Evolutionary conservation across 2,888 invertebrate species (phyloP).

Genomic region (Aethes cnicana): DNA sequence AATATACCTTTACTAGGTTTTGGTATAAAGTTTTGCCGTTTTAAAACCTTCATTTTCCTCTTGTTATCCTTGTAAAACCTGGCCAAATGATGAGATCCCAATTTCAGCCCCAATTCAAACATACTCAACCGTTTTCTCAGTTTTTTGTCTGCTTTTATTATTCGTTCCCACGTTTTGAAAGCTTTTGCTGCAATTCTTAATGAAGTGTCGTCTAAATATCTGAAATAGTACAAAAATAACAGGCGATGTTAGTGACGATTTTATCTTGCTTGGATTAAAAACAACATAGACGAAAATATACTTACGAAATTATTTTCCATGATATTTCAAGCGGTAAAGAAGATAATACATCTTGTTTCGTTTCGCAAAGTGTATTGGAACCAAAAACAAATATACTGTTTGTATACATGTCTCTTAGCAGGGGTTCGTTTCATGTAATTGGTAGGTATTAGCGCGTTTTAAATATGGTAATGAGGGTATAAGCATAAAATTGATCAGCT

Average conservation of each 20-base stretch:
- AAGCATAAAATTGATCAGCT: too few species aligned
- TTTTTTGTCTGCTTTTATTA: slow-evolving; percentile 54
- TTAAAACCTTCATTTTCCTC: slow-evolving; percentile 43
- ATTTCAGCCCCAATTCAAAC: slow-evolving; percentile 55
- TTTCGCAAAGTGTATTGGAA: slow-evolving; percentile 54
- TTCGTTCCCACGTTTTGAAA: slow-evolving; percentile 54
- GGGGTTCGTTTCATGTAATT: too few species aligned
- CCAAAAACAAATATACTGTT: slow-evolving; percentile 68
- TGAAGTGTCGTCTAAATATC: slow-evolving; percentile 60
- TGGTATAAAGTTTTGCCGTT: slow-evolving; percentile 50
- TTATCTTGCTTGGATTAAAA: too few species aligned
- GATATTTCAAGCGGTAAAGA: slow-evolving; percentile 68
- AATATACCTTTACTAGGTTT: slow-evolving; percentile 46
- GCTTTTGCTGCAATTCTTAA: slow-evolving; percentile 51
- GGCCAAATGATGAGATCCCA: slow-evolving; percentile 58
- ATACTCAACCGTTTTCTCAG: slow-evolving; percentile 55
- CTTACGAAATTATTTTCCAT: slow-evolving; percentile 76
- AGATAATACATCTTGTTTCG: slow-evolving; percentile 57
- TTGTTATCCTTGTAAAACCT: slow-evolving; percentile 53
- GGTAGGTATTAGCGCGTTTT: too few species aligned
- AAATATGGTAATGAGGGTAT: too few species aligned
- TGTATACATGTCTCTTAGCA: slow-evolving; percentile 45
- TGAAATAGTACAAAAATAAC: too few species aligned
- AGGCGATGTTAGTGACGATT: too few species aligned
- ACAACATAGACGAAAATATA: too few species aligned